Percentiles rank a stretch among this genome's conserved stretches.
These are phyloP conservation scores for Cyanoderma ruficeps DNA, from an alignment of 2,113 vertebrate species.

Conservation along the genomic window DNA sequence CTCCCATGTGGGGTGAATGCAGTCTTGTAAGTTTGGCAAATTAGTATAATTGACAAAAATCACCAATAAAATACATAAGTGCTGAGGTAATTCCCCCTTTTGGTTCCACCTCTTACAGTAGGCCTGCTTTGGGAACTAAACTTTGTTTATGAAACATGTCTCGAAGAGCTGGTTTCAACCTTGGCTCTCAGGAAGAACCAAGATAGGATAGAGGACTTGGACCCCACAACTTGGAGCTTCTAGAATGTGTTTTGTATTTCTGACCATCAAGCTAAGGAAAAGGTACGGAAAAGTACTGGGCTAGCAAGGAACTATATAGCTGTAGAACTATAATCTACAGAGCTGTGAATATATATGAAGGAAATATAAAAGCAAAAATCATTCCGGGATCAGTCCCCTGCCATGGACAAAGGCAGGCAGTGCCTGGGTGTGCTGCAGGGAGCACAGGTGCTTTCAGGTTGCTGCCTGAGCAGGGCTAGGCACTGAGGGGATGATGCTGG, in stretches of 20 bases:
- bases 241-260: background rate
- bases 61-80: background rate
- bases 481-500: background rate
- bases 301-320: background rate
- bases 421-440: background rate
- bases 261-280: background rate
- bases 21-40: background rate
- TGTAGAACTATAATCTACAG: background rate
- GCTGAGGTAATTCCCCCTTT: background rate
- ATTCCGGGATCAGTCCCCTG: background rate
- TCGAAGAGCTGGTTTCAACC: background rate
- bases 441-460: fast-evolving
- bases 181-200: background rate
- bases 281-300: background rate
- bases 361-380: background rate
- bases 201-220: background rate
- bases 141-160: background rate
- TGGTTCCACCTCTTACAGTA: background rate
- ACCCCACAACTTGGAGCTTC: background rate
- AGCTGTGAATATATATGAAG: background rate
- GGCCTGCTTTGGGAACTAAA: background rate
- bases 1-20: background rate
- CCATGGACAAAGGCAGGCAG: fast-evolving
- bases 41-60: background rate
- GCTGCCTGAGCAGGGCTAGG: fast-evolving